These are phyloP conservation scores for Dryobota labecula DNA, from an alignment of 2,888 invertebrate species.

Conservation along the genomic window DNA sequence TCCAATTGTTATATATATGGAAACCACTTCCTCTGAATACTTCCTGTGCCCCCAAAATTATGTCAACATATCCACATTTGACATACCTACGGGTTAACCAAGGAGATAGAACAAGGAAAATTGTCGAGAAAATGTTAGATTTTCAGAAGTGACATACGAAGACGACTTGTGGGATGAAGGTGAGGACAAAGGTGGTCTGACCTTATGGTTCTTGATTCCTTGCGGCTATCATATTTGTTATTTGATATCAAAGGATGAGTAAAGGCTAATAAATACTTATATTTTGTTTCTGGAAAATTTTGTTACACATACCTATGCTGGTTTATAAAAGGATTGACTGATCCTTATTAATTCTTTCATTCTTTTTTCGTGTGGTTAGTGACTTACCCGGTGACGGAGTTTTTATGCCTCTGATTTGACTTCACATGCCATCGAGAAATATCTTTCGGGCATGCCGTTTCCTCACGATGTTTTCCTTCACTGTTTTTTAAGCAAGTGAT, in stretches of 20 bases:
- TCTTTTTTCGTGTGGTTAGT: no score
- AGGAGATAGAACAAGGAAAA: slow-evolving; percentile 34
- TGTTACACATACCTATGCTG: neutral
- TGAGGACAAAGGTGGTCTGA: slow-evolving; percentile 24
- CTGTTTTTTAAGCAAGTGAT: no score
- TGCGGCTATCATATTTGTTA: slow-evolving; percentile 11
- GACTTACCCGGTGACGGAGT: no score
- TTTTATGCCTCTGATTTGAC: no score
- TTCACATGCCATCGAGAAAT: no score
- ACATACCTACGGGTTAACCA: slow-evolving; percentile 12
- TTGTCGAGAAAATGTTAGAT: slow-evolving; percentile 21
- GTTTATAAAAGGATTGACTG: neutral
- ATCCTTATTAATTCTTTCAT: no score
- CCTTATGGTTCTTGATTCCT: slow-evolving; percentile 3
- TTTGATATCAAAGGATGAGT: slow-evolving; percentile 18
- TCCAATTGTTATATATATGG: neutral
- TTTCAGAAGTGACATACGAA: slow-evolving; percentile 20
- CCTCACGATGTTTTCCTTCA: no score
- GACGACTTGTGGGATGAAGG: slow-evolving; percentile 7
- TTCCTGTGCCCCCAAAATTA: slow-evolving; percentile 8
- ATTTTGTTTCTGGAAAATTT: neutral
- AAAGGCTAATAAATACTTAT: neutral
- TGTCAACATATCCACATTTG: slow-evolving; percentile 6
- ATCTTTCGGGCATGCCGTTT: no score
- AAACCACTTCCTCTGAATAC: neutral